Base-by-base conservation (phyloP, 2,113 vertebrate genomes). In the Petaurus breviceps region DNA sequence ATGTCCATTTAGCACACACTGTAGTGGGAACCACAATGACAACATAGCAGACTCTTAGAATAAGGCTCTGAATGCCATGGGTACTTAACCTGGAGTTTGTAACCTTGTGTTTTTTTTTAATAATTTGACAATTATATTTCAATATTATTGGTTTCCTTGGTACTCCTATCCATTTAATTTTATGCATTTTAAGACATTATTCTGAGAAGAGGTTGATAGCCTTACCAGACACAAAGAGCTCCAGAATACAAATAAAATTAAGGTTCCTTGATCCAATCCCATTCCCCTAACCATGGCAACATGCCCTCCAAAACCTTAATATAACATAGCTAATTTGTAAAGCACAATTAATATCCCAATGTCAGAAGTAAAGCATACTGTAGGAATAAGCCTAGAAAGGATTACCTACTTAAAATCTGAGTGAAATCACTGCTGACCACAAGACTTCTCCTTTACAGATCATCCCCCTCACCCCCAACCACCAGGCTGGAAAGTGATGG, bases 11-110 rank as follows among this genome's bases (percentile, higher is more conserved):
- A 19, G 16, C 68, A 43, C 37, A 94, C 11, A 26, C 53, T 96
- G 93, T 95, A 46, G 95, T 95, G 93, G 97, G 96, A 97, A 77
- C 97, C 96, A 94, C 57, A 89, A 95, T 90, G n/a, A 92, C 54
- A 91, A 94, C 57, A 57, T 28, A 90, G 24, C 2, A 92, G 89
- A 95, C 77, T 93, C 55, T 94, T 90, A 51, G 43, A 93, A 77
- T 77, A 61, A 95, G n/a, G 93, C n/a, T 77, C 90, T 93, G 95
- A 93, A 97, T 97, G 96, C 90, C 43, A 25, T 95, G 95, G 7
- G 68, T 43, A 8, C 68, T 84, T 23, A 84, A 43, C n/a, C 68
- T 84, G 68, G 16, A 23, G 16, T 43, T 37, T 84, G 10, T 5
- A 22, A 43, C 37, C 61, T 19, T 68, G 11, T 37, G 28, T 43